phyloP scores from a whole-genome alignment of 2,113 vertebrate genomes.

The Lota lota region DNA sequence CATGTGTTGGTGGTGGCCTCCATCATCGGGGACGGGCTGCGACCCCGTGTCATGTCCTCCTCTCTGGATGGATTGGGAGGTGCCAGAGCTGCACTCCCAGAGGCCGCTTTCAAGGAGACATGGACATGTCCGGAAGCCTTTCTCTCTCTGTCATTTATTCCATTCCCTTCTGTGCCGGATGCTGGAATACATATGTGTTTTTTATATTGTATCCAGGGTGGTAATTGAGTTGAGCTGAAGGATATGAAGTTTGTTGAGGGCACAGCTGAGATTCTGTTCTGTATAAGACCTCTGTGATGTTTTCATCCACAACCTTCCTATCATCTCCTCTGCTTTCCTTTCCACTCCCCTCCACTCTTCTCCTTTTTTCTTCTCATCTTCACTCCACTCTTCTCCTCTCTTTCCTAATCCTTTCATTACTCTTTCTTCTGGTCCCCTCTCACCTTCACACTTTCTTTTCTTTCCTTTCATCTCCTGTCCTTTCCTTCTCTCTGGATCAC shows the following conservation, averaged over 20 bases:
- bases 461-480: no score
- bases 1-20: constrained; percentile 56
- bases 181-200: constrained; percentile 49
- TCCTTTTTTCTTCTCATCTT: no score
- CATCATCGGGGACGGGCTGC: constrained; percentile 56
- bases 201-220: constrained; percentile 1
- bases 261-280: constrained; percentile 49
- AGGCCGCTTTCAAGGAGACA: constrained; percentile 60
- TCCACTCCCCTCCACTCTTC: no score
- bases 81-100: constrained; percentile 56
- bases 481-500: no score
- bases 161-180: constrained; percentile 49
- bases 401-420: no score
- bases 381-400: no score
- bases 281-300: constrained; percentile 3
- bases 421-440: no score
- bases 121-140: constrained; percentile 31
- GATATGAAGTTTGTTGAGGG: constrained; percentile 64
- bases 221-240: no score
- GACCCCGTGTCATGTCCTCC: constrained; percentile 59
- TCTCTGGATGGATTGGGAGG: constrained; percentile 68
- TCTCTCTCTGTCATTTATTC: constrained; percentile 59
- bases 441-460: no score
- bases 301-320: no score
- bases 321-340: no score